Percentiles rank a stretch among this genome's conserved stretches.
phyloP scores from a whole-genome alignment of 2,113 vertebrate species.

The Ranitomeya imitator region DNA sequence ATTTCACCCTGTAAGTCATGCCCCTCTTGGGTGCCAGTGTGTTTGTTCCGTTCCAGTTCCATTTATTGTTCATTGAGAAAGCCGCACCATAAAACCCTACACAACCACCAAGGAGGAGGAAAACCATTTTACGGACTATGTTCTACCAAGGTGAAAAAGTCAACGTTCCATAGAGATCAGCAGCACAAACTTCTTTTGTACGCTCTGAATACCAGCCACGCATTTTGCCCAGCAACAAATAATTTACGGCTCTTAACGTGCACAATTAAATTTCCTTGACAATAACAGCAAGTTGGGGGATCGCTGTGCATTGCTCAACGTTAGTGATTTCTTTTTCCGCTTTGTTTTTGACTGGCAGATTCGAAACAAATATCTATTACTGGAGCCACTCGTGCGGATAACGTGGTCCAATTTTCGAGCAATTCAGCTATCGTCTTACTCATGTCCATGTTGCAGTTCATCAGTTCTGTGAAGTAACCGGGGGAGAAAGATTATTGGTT shows the following conservation, averaged over 20 bases:
- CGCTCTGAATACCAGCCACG: slow-evolving; percentile 33
- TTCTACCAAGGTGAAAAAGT: slow-evolving; percentile 41
- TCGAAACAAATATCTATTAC: slow-evolving; percentile 26
- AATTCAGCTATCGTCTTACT: not conserved
- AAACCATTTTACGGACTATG: slow-evolving; percentile 12
- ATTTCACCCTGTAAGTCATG: slow-evolving; percentile 10
- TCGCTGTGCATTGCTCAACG: not conserved
- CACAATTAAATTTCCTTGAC: slow-evolving; percentile 8
- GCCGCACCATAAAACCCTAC: slow-evolving; percentile 3
- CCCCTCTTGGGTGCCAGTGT: slow-evolving; percentile 24
- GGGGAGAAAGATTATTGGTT: not conserved
- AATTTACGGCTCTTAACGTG: not conserved
- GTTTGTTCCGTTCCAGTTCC: slow-evolving; percentile 53
- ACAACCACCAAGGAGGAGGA: slow-evolving; percentile 28
- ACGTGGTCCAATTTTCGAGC: not conserved
- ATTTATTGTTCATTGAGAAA: slow-evolving; percentile 30
- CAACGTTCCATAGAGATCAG: not conserved
- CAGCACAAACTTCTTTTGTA: slow-evolving; percentile 10
- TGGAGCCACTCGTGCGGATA: not conserved
- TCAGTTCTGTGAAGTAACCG: not conserved
- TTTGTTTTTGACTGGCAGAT: slow-evolving; percentile 2
- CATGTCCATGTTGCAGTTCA: slow-evolving; percentile 1
- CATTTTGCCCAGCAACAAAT: not conserved
- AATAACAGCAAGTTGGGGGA: not conserved
- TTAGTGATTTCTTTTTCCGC: not conserved